Conservation (phyloP, 2,113 vertebrate genomes). For the Psophia crepitans region DNA sequence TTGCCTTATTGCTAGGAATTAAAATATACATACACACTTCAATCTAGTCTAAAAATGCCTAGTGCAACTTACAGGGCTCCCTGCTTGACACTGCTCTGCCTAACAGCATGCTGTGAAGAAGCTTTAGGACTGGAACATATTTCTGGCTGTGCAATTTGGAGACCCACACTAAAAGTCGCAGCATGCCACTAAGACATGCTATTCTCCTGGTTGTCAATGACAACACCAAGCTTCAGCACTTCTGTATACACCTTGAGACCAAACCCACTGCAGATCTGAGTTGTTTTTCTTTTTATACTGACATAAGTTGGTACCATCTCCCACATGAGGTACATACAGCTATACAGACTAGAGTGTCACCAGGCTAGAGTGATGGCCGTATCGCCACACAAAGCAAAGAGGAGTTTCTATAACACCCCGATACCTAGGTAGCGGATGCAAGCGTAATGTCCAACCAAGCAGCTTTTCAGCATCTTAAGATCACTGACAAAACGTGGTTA, state of each 20-base stretch:
- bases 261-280: not conserved
- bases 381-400: not conserved
- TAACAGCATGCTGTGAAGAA: not conserved
- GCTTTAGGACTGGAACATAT: not conserved
- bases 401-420: not conserved
- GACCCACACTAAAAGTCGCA: not conserved
- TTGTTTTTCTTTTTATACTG: not conserved
- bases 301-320: not conserved
- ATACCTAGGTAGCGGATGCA: not conserved
- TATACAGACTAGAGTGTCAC: not conserved
- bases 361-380: not conserved
- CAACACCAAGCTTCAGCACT: constrained; percentile 23
- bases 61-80: not conserved
- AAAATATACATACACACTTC: not conserved
- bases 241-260: not conserved
- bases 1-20: no score
- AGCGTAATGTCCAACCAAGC: not conserved
- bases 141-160: not conserved
- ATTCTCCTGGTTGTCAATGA: constrained; percentile 40
- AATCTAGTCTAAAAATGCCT: not conserved
- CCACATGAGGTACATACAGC: not conserved
- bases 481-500: not conserved
- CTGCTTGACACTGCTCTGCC: not conserved
- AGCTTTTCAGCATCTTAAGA: not conserved
- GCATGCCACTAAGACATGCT: not conserved